Percentiles rank a stretch among this genome's conserved stretches.
phyloP scores from a whole-genome alignment of 2,113 vertebrate species.

The Uria aalge region DNA sequence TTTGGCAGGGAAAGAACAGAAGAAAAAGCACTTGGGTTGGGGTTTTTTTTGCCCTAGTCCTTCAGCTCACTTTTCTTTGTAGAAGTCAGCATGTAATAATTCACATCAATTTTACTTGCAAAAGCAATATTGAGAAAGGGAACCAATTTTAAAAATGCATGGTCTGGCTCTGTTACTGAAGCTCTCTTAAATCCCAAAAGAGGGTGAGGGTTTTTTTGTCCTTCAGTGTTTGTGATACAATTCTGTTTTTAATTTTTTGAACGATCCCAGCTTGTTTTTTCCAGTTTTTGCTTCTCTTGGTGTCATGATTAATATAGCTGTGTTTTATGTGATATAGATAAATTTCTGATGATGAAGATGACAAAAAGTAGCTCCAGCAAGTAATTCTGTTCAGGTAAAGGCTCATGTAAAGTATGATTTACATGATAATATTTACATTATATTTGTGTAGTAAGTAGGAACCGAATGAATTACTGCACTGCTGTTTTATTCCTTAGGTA shows the following conservation, averaged over 20 bases:
- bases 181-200: constrained; percentile 7
- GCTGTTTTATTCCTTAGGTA: constrained; percentile 65
- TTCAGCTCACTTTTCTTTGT: constrained; percentile 39
- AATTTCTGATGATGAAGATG: background rate
- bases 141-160: constrained; percentile 39
- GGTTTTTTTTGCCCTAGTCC: background rate
- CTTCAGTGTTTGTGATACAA: background rate
- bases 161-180: constrained; percentile 9
- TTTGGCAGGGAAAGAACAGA: background rate
- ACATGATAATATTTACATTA: background rate
- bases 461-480: constrained; percentile 44
- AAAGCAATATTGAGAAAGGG: constrained; percentile 54
- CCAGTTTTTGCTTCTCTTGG: background rate
- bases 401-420: background rate
- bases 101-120: constrained; percentile 68
- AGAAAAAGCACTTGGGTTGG: background rate
- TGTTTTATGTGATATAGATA: background rate
- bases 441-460: constrained; percentile 13
- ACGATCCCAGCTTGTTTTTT: background rate
- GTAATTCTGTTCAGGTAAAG: background rate
- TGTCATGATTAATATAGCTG: background rate
- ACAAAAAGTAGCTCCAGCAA: constrained; percentile 1
- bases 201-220: background rate
- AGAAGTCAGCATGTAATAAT: constrained; percentile 57
- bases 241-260: constrained; percentile 1